A percentile compares a stretch with the other conserved stretches of the same genome.
Evolutionary conservation across 2,113 vertebrate genomes (phyloP).

Genomic region (Zapornia atra): DNA sequence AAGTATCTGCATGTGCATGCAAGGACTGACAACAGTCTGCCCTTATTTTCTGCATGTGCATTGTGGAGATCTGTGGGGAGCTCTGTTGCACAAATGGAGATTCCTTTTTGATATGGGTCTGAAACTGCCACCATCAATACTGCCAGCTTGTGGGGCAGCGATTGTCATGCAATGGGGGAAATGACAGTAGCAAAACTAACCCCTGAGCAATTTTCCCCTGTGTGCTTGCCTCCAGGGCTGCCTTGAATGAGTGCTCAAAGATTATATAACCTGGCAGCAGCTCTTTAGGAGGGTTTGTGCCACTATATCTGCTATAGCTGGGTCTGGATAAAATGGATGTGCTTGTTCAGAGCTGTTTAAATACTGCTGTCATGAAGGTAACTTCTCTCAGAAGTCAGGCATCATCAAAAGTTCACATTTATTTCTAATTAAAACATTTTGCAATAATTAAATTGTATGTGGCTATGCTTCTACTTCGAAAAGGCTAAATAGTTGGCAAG

Average conservation of each 20-base stretch:
- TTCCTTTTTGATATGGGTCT: neutral
- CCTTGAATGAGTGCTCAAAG: conserved; percentile 23
- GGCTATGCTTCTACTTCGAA: conserved; percentile 14
- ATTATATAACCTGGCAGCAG: conserved; percentile 47
- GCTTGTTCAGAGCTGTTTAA: neutral
- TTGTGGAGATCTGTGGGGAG: neutral
- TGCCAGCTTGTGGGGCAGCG: neutral
- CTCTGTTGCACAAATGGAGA: neutral
- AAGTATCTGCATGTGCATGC: neutral
- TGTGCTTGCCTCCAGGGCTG: neutral
- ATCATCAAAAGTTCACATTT: neutral
- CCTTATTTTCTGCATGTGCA: neutral
- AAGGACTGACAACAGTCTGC: neutral
- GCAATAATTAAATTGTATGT: neutral
- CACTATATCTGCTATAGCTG: neutral
- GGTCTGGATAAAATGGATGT: neutral
- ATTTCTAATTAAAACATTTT: conserved; percentile 24
- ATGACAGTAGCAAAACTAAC: neutral
- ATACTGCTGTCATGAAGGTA: neutral
- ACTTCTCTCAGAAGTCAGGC: neutral
- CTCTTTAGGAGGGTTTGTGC: conserved; percentile 14
- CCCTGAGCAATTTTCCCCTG: neutral
- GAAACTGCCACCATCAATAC: neutral
- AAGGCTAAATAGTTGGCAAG: conserved; percentile 49
- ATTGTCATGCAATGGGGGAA: neutral